These are phyloP conservation scores for Heterodera carotae DNA, from an alignment of 1,140 invertebrate species.

Conservation along the genomic window DNA sequence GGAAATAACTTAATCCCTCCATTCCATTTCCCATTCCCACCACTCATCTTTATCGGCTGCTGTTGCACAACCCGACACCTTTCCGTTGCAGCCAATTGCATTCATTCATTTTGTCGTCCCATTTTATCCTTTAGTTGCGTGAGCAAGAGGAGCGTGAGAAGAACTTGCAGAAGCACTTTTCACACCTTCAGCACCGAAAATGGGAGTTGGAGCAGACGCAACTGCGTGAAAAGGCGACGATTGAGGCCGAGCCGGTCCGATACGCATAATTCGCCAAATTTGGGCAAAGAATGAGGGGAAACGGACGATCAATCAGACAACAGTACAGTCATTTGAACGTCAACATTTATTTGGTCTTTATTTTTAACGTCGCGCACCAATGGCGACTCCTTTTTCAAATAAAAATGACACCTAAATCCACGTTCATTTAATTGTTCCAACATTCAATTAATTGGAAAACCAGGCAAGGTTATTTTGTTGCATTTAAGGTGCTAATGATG, in stretches of 20 bases:
- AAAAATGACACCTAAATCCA: too few relatives aligned
- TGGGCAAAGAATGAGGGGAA: constrained; percentile 1
- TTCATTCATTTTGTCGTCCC: too few relatives aligned
- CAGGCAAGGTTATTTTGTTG: not conserved
- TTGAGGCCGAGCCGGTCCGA: constrained; percentile 37
- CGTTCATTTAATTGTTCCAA: too few relatives aligned
- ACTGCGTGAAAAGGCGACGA: constrained; percentile 43
- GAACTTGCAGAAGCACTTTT: constrained; percentile 79
- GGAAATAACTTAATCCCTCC: not conserved
- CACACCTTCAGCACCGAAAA: constrained; percentile 70
- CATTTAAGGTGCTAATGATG: not conserved
- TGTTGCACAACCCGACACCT: constrained; percentile 27
- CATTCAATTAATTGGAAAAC: not conserved
- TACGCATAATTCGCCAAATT: constrained; percentile 41
- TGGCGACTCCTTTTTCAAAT: too few relatives aligned
- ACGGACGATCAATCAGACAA: too few relatives aligned
- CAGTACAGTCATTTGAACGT: too few relatives aligned
- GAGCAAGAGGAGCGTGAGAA: constrained; percentile 87
- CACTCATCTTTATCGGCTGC: constrained; percentile 31
- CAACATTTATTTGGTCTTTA: too few relatives aligned
- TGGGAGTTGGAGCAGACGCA: constrained; percentile 64
- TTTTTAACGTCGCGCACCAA: too few relatives aligned
- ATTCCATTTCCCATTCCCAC: constrained; percentile 17
- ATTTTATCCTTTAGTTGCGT: constrained; percentile 64
- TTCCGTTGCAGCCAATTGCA: too few relatives aligned